A percentile compares a stretch with the other conserved stretches of the same genome.
phyloP scores from a whole-genome alignment of 2,888 invertebrate genomes.

The Adelphocoris suturalis region DNA sequence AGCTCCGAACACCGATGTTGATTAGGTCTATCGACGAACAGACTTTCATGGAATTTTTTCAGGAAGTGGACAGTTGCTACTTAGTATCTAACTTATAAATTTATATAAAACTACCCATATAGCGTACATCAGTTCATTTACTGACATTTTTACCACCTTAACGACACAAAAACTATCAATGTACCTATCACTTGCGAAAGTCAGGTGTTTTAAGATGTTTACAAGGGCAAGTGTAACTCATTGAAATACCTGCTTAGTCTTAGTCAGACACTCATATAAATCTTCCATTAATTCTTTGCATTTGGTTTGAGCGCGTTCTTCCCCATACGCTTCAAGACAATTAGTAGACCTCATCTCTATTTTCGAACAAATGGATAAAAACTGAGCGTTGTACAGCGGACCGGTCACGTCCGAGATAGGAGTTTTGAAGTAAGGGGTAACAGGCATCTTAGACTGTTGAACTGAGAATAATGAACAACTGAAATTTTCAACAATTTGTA shows the following conservation, averaged over 20 bases:
- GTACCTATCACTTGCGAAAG: too few species aligned
- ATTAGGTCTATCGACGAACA: too few species aligned
- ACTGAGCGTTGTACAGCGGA: constrained; percentile 83
- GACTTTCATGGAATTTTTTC: too few species aligned
- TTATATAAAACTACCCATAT: too few species aligned
- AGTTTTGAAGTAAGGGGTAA: constrained; percentile 77
- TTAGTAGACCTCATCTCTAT: constrained; percentile 87
- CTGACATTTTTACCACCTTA: too few species aligned
- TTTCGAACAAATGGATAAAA: constrained; percentile 84
- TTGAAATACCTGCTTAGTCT: constrained; percentile 72
- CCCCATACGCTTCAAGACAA: constrained; percentile 90
- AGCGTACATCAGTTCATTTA: too few species aligned
- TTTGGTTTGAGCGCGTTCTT: constrained; percentile 83
- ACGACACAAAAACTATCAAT: too few species aligned
- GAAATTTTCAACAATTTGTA: not conserved
- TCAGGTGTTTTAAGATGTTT: too few species aligned
- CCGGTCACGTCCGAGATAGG: constrained; percentile 88
- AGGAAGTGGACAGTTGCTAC: too few species aligned
- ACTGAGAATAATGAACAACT: not conserved
- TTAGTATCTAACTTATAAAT: too few species aligned
- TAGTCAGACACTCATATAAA: constrained; percentile 84
- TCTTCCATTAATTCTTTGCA: constrained; percentile 84
- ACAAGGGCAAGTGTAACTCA: too few species aligned
- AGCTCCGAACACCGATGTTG: too few species aligned
- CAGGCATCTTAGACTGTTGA: not conserved